A percentile compares a stretch with the other conserved stretches of the same genome.
Conservation (phyloP, 2,797 vertebrate species). For the Oreochromis mossambicus region DNA sequence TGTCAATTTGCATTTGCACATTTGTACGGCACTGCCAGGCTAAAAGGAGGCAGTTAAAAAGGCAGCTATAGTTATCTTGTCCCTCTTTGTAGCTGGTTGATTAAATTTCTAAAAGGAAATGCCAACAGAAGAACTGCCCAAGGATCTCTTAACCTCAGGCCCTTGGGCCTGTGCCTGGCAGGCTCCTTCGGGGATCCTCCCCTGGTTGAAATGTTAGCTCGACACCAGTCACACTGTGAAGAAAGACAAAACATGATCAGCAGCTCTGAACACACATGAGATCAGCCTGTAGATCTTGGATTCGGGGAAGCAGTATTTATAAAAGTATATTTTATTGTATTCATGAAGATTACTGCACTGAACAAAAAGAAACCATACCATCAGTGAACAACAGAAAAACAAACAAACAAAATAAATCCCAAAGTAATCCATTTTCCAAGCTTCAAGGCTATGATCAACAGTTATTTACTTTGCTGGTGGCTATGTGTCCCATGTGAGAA, state of each 20-base stretch:
- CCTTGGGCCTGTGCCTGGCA: neutral
- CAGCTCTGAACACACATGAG: neutral
- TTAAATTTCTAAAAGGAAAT: neutral
- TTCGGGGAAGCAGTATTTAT: rapidly evolving
- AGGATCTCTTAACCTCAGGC: neutral
- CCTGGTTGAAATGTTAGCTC: neutral
- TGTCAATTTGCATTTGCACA: neutral
- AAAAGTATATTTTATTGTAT: neutral
- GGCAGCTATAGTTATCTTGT: neutral
- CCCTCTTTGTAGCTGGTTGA: neutral
- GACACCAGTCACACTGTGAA: neutral
- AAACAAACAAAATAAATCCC: neutral
- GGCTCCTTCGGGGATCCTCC: neutral
- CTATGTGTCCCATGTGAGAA: rapidly evolving
- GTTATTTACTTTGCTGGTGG: neutral
- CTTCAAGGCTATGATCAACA: neutral
- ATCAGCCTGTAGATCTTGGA: neutral
- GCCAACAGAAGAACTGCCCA: neutral
- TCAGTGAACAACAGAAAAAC: neutral
- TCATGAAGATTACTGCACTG: neutral
- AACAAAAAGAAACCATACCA: neutral
- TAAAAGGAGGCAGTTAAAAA: neutral
- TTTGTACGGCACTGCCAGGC: neutral
- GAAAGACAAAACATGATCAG: neutral
- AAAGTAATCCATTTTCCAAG: rapidly evolving